These are phyloP conservation scores for Chaetogeoica ovagalla DNA, from an alignment of 2,888 invertebrate genomes.

Conservation along the genomic window DNA sequence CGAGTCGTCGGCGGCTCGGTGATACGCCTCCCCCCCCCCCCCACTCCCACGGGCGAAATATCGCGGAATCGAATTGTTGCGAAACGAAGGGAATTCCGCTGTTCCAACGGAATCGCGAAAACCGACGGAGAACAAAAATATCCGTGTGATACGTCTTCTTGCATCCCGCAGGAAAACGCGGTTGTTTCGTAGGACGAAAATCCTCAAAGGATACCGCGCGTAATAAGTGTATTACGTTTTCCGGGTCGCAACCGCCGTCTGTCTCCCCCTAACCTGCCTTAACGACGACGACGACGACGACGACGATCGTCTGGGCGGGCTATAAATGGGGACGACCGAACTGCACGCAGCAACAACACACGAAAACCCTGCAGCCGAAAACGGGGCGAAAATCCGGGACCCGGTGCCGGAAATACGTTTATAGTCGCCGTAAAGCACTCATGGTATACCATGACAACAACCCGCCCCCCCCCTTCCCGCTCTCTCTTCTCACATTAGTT, in stretches of 20 bases:
- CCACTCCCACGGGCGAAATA: too few relatives aligned
- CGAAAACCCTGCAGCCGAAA: slow-evolving; percentile 29
- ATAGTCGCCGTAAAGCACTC: not conserved
- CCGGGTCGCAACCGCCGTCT: not conserved
- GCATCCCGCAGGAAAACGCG: not conserved
- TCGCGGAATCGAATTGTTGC: too few relatives aligned
- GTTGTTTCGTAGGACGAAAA: slow-evolving; percentile 17
- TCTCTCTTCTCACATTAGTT: too few relatives aligned
- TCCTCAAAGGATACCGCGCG: not conserved
- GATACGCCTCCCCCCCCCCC: too few relatives aligned
- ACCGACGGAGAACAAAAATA: too few relatives aligned
- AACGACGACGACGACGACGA: slow-evolving; percentile 25
- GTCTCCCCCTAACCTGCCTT: slow-evolving; percentile 50
- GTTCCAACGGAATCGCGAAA: too few relatives aligned
- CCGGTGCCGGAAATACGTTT: slow-evolving; percentile 44
- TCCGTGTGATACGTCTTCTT: too few relatives aligned
- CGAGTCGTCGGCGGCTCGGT: too few relatives aligned
- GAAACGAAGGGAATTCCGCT: too few relatives aligned
- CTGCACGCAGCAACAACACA: too few relatives aligned
- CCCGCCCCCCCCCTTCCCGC: too few relatives aligned
- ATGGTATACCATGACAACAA: too few relatives aligned
- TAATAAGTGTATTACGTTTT: slow-evolving; percentile 16
- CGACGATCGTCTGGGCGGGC: slow-evolving; percentile 40
- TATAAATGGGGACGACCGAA: slow-evolving; percentile 30
- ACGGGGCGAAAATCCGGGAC: slow-evolving; percentile 11